Percentiles rank a stretch among this genome's conserved stretches.
Evolutionary conservation across 1,140 invertebrate genomes (phyloP).

Genomic region (Propsilocerus akamusi): DNA sequence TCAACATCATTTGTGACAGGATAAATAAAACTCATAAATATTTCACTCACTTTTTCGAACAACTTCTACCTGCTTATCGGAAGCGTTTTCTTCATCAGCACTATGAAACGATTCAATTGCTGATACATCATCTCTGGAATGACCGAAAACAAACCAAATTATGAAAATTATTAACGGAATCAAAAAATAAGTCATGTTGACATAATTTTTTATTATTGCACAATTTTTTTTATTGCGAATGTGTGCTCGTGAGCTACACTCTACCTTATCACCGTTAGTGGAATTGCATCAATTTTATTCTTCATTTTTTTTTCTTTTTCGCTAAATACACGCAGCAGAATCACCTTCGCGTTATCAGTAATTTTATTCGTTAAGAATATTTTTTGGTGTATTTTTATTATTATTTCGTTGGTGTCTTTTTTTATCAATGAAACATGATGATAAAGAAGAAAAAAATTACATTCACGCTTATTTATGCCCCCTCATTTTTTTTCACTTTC

Average conservation of each 20-base stretch:
- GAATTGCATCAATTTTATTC: slow-evolving; percentile 1
- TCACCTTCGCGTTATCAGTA: no score
- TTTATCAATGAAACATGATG: no score
- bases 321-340: not conserved
- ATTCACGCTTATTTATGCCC: no score
- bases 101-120: not conserved
- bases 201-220: not conserved
- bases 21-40: not conserved
- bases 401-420: no score
- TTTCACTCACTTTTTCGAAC: not conserved
- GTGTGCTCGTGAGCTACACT: no score
- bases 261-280: slow-evolving; percentile 2
- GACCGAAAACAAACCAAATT: not conserved
- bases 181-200: not conserved
- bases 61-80: not conserved
- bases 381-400: no score
- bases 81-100: not conserved
- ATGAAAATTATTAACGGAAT: not conserved
- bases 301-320: not conserved
- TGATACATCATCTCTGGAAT: not conserved
- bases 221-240: not conserved
- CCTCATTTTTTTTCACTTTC: no score
- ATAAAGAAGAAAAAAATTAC: no score
- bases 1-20: not conserved
- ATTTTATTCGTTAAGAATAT: no score